Base-by-base conservation (phyloP, 2,113 vertebrate species). In the Apteryx owenii region DNA sequence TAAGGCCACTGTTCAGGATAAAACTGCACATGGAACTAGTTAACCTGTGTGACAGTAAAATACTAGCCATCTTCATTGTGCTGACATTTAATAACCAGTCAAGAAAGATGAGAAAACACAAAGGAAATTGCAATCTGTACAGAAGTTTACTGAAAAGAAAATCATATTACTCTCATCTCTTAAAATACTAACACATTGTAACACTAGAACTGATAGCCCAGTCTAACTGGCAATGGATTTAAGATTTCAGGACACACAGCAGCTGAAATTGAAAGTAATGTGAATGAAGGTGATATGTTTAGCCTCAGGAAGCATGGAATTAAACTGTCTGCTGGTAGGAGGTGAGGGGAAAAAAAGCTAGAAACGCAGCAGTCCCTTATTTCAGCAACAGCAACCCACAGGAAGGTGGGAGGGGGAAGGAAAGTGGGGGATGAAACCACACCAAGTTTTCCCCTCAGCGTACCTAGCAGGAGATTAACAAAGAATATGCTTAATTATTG, bases 401-500 rank as follows among this genome's bases (percentile, higher is more conserved):
- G 93, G 83, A 91, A 89, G 56, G 69, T 78, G 73, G 72, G n/a
- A 65, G 44, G 65, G 90, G 36, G 51, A 51, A 79, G 50, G 40
- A 64, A 85, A 83, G 90, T 77, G 85, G 84, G 76, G 69, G 17
- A 78, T 60, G 79, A 81, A 96, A 73, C 92, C 85, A 79, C 94
- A 87, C 70, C 68, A 70, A 94, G 86, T 87, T 94, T 95, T 93
- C 83, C 85, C 87, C 95, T 94, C 88, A 85, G 66, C 42, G 56
- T 86, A 93, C 83, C 91, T 97, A 92, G 91, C 93, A 94, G 87
- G 90, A 96, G 83, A 97, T 93, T 92, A 97, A 93, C 89, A 90
- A 95, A 95, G 88, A 96, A 88, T 94, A 94, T 87, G 38, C 82
- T 95, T 94, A 88, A 80, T 96, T 97, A 97, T 88, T 95, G 85